phyloP scores from a whole-genome alignment of 23 tunicate genomes.

The Trididemnum clinides region DNA sequence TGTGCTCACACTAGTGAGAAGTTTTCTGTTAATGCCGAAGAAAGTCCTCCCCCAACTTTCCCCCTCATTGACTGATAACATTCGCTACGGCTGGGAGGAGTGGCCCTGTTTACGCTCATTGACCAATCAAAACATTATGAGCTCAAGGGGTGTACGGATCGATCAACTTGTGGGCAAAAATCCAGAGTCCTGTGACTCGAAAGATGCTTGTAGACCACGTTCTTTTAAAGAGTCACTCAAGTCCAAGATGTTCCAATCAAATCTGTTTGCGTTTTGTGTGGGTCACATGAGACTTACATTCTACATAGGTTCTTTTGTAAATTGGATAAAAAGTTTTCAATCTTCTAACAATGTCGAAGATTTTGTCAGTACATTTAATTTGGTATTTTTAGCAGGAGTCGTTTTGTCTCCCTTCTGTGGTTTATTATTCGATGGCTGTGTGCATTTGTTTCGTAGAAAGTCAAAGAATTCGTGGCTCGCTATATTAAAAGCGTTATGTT shows the following conservation, averaged over 20 bases:
- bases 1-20: not conserved
- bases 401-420: not conserved
- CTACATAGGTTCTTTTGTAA: slow-evolving; percentile 2
- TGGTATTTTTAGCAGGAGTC: not conserved
- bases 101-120: not conserved
- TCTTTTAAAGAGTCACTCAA: too few relatives aligned
- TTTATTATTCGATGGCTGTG: not conserved
- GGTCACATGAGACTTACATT: not conserved
- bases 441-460: not conserved
- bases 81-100: slow-evolving; percentile 2
- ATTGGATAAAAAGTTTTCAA: slow-evolving; percentile 12
- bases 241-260: not conserved
- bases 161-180: too few relatives aligned
- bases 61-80: not conserved
- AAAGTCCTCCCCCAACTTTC: not conserved
- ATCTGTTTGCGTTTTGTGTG: not conserved
- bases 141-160: too few relatives aligned
- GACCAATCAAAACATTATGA: not conserved
- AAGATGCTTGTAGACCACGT: too few relatives aligned
- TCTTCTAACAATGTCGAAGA: not conserved
- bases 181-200: too few relatives aligned
- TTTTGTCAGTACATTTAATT: not conserved
- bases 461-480: not conserved
- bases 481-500: not conserved
- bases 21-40: slow-evolving; percentile 15